phyloP scores from a whole-genome alignment of 2,888 invertebrate genomes.

The Eilema griseolum region DNA sequence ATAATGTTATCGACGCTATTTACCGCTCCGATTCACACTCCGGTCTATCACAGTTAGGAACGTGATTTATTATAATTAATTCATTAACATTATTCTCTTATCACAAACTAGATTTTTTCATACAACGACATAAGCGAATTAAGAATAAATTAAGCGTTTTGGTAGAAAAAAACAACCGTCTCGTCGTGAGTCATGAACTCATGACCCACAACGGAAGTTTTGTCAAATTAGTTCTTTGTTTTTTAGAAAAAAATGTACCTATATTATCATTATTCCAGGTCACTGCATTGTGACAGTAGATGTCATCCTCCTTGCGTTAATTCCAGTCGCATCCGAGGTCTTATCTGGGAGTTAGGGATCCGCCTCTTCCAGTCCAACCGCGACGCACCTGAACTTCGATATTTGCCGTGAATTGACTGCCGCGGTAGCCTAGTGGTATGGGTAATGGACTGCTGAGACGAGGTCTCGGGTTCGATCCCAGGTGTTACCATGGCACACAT shows the following conservation, averaged over 20 bases:
- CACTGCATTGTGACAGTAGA: not conserved
- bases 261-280: not conserved
- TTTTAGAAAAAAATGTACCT: not conserved
- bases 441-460: too few relatives aligned
- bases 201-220: not conserved
- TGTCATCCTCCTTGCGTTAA: not conserved
- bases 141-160: not conserved
- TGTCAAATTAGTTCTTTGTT: not conserved
- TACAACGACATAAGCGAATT: not conserved
- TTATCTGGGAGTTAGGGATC: too few relatives aligned
- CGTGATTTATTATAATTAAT: conserved; percentile 22
- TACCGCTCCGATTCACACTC: conserved; percentile 26
- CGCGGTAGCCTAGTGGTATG: too few relatives aligned
- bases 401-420: too few relatives aligned
- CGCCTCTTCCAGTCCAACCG: too few relatives aligned
- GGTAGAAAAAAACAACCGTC: not conserved
- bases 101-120: conserved; percentile 5
- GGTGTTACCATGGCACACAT: too few relatives aligned
- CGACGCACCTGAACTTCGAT: too few relatives aligned
- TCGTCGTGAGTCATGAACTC: not conserved
- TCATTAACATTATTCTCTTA: not conserved
- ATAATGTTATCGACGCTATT: conserved; percentile 16
- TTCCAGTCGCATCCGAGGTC: too few relatives aligned
- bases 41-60: conserved; percentile 13
- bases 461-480: too few relatives aligned